Conservation (phyloP, 2,888 invertebrate species). For the Microctonus aethiopoides region DNA sequence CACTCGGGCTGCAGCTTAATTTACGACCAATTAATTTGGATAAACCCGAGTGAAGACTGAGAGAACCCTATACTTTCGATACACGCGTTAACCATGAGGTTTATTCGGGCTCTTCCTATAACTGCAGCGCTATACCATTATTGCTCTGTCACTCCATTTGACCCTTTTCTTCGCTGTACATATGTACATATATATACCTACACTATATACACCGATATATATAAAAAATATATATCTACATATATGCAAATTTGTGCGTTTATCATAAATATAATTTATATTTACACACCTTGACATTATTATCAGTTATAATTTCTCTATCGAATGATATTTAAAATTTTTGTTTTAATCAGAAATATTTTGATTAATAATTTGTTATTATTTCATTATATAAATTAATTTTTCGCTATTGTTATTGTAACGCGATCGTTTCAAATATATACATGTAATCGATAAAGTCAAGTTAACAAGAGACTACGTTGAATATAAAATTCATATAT, state of each 20-base stretch:
- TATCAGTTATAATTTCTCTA: no score
- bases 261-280: no score
- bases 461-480: not conserved
- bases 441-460: not conserved
- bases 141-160: slow-evolving; percentile 17
- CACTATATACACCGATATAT: no score
- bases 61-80: slow-evolving; percentile 57
- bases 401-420: no score
- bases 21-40: slow-evolving; percentile 68
- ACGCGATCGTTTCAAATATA: no score
- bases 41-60: slow-evolving; percentile 58
- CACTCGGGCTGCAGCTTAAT: slow-evolving; percentile 58
- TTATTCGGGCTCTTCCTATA: slow-evolving; percentile 42
- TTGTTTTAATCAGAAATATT: no score
- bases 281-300: no score
- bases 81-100: slow-evolving; percentile 64
- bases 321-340: no score
- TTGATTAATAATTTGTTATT: no score
- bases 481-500: not conserved
- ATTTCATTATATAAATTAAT: no score
- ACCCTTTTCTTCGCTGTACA: slow-evolving; percentile 22
- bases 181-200: not conserved
- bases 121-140: slow-evolving; percentile 21
- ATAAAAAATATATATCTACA: not conserved
- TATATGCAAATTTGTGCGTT: no score